A percentile compares a stretch with the other conserved stretches of the same genome.
Conservation (phyloP, 2,888 invertebrate species). For the Pseudolycoriella hygida region DNA sequence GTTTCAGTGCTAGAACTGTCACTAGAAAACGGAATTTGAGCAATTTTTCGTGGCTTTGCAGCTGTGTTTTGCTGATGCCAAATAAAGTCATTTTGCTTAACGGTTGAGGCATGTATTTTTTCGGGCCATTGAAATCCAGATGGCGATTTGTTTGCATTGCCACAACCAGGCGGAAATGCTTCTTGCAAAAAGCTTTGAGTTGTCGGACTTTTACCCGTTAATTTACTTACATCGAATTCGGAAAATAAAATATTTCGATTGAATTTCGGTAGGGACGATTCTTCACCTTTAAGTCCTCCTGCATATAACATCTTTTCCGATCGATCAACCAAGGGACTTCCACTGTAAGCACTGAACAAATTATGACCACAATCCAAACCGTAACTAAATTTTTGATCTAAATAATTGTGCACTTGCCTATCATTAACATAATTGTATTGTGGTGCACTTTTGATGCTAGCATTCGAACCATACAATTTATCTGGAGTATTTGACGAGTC, state of each 20-base stretch:
- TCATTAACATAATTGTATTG: slow-evolving; percentile 24
- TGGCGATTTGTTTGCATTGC: neutral
- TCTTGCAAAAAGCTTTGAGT: slow-evolving; percentile 13
- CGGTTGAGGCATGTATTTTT: slow-evolving; percentile 28
- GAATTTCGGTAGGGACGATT: slow-evolving; percentile 10
- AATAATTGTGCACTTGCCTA: slow-evolving; percentile 9
- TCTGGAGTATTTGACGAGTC: slow-evolving; percentile 19
- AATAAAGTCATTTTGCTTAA: slow-evolving; percentile 27
- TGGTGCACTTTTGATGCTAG: slow-evolving; percentile 31
- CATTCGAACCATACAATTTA: slow-evolving; percentile 29
- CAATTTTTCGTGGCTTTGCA: slow-evolving; percentile 1
- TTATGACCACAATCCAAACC: neutral
- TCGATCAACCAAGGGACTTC: neutral
- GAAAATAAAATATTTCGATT: slow-evolving; percentile 15
- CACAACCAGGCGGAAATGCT: neutral
- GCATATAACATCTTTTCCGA: neutral
- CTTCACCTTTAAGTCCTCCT: too few relatives aligned
- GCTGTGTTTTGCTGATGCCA: slow-evolving; percentile 20
- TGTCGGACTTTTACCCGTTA: slow-evolving; percentile 31
- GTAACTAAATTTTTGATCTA: slow-evolving; percentile 5
- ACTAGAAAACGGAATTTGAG: slow-evolving; percentile 19
- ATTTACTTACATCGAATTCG: slow-evolving; percentile 28
- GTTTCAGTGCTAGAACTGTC: slow-evolving; percentile 27
- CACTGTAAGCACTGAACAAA: neutral
- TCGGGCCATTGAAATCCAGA: slow-evolving; percentile 28